phyloP scores from a whole-genome alignment of 2,888 invertebrate genomes.

The Agrochola litura region DNA sequence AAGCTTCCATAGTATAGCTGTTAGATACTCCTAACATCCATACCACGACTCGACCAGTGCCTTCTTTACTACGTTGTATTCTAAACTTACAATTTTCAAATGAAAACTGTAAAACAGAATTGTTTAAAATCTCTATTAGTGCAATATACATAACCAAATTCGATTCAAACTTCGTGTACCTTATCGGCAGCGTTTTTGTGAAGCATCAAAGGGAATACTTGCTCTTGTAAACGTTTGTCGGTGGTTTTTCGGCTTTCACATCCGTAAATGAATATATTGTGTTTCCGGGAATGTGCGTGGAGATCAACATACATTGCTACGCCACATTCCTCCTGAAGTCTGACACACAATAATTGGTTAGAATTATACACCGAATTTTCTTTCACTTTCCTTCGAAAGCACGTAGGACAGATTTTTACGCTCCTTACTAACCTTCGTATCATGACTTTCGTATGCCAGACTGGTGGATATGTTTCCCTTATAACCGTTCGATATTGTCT shows the following conservation, averaged over 20 bases:
- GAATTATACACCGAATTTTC: constrained; percentile 1
- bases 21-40: constrained; percentile 99
- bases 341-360: constrained; percentile 72
- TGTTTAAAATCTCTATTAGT: constrained; percentile 19
- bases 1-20: constrained; percentile 98
- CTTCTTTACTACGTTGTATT: constrained; percentile 98
- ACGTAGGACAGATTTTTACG: constrained; percentile 4
- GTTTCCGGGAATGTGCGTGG: constrained; percentile 98
- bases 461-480: constrained; percentile 97
- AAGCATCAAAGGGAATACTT: constrained; percentile 98
- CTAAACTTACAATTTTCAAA: constrained; percentile 98
- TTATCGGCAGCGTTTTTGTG: constrained; percentile 97
- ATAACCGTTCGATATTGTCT: constrained; percentile 98
- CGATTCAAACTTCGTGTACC: constrained; percentile 82
- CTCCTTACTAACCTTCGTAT: constrained; percentile 92
- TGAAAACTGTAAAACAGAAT: constrained; percentile 93
- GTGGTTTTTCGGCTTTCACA: constrained; percentile 96
- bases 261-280: constrained; percentile 99
- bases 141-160: constrained; percentile 5
- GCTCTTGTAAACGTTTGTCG: constrained; percentile 95
- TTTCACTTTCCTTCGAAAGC: not conserved
- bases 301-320: constrained; percentile 98
- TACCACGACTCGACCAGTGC: constrained; percentile 97
- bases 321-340: constrained; percentile 97
- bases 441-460: constrained; percentile 98